These are phyloP conservation scores for Brachypodius melanocephalos DNA, from an alignment of 2,113 vertebrate genomes.

Conservation along the genomic window DNA sequence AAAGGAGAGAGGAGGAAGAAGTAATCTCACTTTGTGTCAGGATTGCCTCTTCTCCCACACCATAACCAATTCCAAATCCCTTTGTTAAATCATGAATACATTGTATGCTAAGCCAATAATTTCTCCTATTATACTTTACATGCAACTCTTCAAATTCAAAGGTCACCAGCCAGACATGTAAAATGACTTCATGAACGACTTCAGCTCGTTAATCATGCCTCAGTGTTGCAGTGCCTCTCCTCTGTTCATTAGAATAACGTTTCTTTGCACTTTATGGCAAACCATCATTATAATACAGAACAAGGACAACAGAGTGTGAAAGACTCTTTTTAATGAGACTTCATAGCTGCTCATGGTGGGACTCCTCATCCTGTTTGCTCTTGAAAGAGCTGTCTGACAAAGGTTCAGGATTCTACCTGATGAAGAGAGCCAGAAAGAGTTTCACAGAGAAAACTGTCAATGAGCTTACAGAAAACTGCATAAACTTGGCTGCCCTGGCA, in stretches of 20 bases:
- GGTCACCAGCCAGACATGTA: constrained; percentile 32
- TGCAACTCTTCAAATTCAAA: constrained; percentile 58
- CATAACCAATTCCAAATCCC: background rate
- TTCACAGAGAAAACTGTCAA: constrained; percentile 66
- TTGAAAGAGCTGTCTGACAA: constrained; percentile 68
- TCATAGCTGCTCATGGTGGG: constrained; percentile 53
- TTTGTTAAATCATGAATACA: background rate
- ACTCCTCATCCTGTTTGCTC: constrained; percentile 31
- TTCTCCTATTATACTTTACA: constrained; percentile 43
- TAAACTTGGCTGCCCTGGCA: constrained; percentile 30
- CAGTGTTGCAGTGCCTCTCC: background rate
- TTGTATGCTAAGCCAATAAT: constrained; percentile 24
- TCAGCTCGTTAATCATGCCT: constrained; percentile 58
- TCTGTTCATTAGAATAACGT: constrained; percentile 61
- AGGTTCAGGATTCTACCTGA: constrained; percentile 55
- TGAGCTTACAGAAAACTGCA: constrained; percentile 36
- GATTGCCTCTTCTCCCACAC: constrained; percentile 4
- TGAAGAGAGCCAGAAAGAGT: constrained; percentile 34
- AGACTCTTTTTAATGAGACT: constrained; percentile 73
- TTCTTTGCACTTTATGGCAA: constrained; percentile 53
- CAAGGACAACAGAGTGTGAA: constrained; percentile 32
- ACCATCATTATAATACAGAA: constrained; percentile 51
- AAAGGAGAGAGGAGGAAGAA: background rate
- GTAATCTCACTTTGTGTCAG: background rate
- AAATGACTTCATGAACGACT: constrained; percentile 16